Evolutionary conservation across 2,113 vertebrate genomes (phyloP), one percentile per base, ranked within the genome.

Genomic region (Chaetura pelagica): DNA sequence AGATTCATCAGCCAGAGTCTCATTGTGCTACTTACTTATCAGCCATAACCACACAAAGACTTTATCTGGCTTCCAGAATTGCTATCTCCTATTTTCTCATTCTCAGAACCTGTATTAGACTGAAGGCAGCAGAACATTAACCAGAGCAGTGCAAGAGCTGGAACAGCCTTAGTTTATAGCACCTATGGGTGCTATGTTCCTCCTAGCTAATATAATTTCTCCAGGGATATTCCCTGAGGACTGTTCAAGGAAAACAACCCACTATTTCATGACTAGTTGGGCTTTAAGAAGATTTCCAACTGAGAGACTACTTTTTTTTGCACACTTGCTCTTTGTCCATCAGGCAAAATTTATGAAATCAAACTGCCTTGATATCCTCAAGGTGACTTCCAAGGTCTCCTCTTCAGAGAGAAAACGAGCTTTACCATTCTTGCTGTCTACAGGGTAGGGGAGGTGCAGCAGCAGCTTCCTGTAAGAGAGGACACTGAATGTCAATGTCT

Each of bases 381-480:
- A 86, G 29, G 98, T 98, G 95, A 99, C 97, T 98, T 99, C 98
- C 87, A 99, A 97, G 57, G 97, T 98, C 81, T 98, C 97, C 48
- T 94, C 96, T 57, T 99, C 99, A 6, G 94, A 87, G 48, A 98
- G 96, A 93, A 99, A 99, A 59, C 92, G 91, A 61, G 99, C 99
- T 93, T 97, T 99, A 7, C 98, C 98, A 51, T 96, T 98, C 46
- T 96, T 96, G 79, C 93, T 96, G 94, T 99, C 98, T 46, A 99
- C 98, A 7, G 96, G 97, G 64, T 99, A 98, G 18, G 99, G 99
- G 34, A 99, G 98, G 67, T 99, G 99, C 77, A 99, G 95, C 68
- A 99, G 98, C 59, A 99, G 97, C 94, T 99, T 99, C 96, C 99
- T 99, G 97, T 54, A 88, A 95, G 93, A 90, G 55, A 95, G 35